Conservation (phyloP, 2,797 vertebrate species). For the Lepilemur septentrionalis region DNA sequence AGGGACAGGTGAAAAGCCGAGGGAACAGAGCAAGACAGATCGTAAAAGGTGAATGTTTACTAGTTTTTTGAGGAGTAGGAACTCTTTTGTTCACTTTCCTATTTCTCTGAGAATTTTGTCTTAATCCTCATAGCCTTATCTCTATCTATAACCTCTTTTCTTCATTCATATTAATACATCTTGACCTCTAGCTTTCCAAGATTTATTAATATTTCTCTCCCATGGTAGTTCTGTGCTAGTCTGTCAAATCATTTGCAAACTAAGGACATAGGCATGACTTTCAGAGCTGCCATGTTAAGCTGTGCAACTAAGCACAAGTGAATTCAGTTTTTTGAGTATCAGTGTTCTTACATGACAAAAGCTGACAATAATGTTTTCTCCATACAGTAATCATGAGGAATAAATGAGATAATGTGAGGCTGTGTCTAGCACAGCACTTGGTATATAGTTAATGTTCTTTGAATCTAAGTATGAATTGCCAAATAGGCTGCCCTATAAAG, state of each 20-base stretch:
- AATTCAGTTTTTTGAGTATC: neutral
- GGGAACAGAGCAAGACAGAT: neutral
- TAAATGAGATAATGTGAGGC: neutral
- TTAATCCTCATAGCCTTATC: neutral
- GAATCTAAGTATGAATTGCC: conserved; percentile 43
- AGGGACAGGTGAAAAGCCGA: neutral
- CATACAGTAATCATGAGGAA: neutral
- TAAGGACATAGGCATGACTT: neutral
- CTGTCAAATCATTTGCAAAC: neutral
- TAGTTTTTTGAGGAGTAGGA: neutral
- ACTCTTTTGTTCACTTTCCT: neutral
- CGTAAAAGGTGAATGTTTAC: neutral
- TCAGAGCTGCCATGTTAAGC: neutral
- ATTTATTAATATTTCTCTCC: neutral
- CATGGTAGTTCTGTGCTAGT: neutral
- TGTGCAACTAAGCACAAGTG: neutral
- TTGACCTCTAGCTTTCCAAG: neutral
- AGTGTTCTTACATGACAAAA: conserved; percentile 10
- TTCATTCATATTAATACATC: neutral
- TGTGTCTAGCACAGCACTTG: conserved; percentile 19
- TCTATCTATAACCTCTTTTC: neutral
- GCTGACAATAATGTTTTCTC: neutral
- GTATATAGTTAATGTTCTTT: conserved; percentile 29
- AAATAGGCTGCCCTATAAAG: neutral
- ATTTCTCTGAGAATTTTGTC: neutral